Conservation (phyloP, 2,797 vertebrate species). For the Hafferia zeledoni region DNA sequence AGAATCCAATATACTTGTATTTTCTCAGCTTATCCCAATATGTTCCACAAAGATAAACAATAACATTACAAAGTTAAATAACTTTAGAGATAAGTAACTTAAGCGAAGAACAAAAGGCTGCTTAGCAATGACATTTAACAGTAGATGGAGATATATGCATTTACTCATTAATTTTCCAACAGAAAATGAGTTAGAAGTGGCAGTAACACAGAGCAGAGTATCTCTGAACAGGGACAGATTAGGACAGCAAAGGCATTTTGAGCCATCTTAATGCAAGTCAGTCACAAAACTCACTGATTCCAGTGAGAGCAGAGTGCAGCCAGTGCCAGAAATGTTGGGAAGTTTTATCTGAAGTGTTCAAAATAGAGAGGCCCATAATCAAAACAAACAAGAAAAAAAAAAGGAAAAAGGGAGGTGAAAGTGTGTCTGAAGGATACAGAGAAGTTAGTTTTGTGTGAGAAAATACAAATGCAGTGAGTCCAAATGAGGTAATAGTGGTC, state of each 20-base stretch:
- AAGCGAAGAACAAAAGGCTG: not conserved
- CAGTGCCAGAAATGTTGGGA: not conserved
- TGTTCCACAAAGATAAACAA: constrained; percentile 43
- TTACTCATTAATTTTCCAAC: not conserved
- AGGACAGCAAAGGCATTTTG: not conserved
- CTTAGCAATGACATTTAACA: constrained; percentile 23
- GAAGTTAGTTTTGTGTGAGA: not conserved
- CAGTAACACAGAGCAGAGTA: not conserved
- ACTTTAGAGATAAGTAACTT: constrained; percentile 27
- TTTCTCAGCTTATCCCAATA: constrained; percentile 30
- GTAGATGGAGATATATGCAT: not conserved
- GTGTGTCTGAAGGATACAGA: not conserved
- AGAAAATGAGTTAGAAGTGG: not conserved
- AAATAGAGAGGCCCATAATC: not conserved
- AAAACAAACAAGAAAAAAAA: not conserved
- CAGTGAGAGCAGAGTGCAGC: not conserved
- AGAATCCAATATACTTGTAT: constrained; percentile 17
- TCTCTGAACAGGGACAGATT: not conserved
- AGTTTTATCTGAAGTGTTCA: not conserved
- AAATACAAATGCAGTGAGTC: not conserved
- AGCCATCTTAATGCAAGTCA: not conserved
- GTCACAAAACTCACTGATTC: not conserved
- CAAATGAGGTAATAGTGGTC: not conserved
- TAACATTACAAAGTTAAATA: constrained; percentile 5
- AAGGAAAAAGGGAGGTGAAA: not conserved